Evolutionary conservation across 2,888 invertebrate genomes (phyloP), one percentile per base, ranked within the genome.

Genomic region (Eilema sororculum): DNA sequence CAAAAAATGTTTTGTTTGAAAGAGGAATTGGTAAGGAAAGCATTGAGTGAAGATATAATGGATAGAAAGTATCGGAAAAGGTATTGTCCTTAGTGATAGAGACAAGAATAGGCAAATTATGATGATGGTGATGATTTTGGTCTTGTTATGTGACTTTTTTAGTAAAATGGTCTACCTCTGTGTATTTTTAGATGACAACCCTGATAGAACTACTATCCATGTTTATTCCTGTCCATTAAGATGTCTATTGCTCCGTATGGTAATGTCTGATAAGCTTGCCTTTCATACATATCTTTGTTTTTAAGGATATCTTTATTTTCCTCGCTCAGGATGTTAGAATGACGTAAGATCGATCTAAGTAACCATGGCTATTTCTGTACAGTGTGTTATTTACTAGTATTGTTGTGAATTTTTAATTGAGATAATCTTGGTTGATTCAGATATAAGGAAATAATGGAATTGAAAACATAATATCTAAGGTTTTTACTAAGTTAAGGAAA

Each of bases 231-330:
- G 33, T 37, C 37, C 22, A 37, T 52, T 52, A n/a, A n/a, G 52
- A 52, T 52, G n/a, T 52, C 52, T n/a, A n/a, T 16, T n/a, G 22
- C 61, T 37, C 2, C 33, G 8, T 63, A 58, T 41, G 63, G 58
- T 28, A 41, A 68, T 33, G 33, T 33, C 6, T 8, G 61, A 61
- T 61, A 61, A 61, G 37, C 13, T n/a, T 25, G 37, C 25, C 16
- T 63, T 2, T 57, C 33, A 41, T 2, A 57, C 57, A 57, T 68
- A 65, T 65, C 64, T 69, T 33, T 28, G 58, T 64, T 24, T 58
- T 13, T 37, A 33, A 61, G 61, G 33, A 22, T 61, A 61, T 61
- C 61, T 61, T 61, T 52, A 24, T 69, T 46, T 65, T 33, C 28
- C 20, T 52, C 25, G 16, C n/a, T 25, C 46, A 57, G 37, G n/a